A percentile compares a stretch with the other conserved stretches of the same genome.
phyloP scores from a whole-genome alignment of 2,113 vertebrate species.

The Dasyornis broadbenti region DNA sequence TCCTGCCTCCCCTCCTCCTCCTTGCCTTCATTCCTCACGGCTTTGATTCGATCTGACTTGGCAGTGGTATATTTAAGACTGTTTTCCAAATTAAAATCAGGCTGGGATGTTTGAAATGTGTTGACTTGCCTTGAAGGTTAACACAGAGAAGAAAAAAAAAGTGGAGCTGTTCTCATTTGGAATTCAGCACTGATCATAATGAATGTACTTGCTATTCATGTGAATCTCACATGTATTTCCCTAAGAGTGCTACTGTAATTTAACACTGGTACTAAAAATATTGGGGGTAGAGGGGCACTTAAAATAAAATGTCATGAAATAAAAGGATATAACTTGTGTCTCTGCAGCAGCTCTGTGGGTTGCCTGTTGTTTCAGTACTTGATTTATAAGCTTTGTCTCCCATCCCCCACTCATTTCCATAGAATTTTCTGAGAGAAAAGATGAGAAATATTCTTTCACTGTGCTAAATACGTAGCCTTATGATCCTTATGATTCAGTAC shows the following conservation, averaged over 20 bases:
- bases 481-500: slow-evolving; percentile 29
- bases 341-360: background rate
- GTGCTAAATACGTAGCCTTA: slow-evolving; percentile 13
- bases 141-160: background rate
- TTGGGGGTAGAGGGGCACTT: background rate
- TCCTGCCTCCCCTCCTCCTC: slow-evolving; percentile 9
- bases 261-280: slow-evolving; percentile 29
- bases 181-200: slow-evolving; percentile 53
- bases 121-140: slow-evolving; percentile 62
- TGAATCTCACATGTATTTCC: slow-evolving; percentile 40
- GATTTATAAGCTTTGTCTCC: slow-evolving; percentile 38
- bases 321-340: background rate
- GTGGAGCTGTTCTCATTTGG: slow-evolving; percentile 48
- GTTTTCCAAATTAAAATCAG: slow-evolving; percentile 66
- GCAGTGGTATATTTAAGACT: slow-evolving; percentile 49
- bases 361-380: background rate
- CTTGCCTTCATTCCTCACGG: background rate
- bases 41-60: slow-evolving; percentile 29
- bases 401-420: background rate
- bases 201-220: slow-evolving; percentile 31
- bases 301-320: slow-evolving; percentile 13
- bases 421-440: slow-evolving; percentile 31
- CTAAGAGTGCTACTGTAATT: slow-evolving; percentile 27
- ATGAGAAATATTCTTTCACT: slow-evolving; percentile 21
- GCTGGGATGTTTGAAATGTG: slow-evolving; percentile 51